Base-by-base conservation (phyloP, 2,888 invertebrate genomes). In the Glyphotaelius pellucidus region DNA sequence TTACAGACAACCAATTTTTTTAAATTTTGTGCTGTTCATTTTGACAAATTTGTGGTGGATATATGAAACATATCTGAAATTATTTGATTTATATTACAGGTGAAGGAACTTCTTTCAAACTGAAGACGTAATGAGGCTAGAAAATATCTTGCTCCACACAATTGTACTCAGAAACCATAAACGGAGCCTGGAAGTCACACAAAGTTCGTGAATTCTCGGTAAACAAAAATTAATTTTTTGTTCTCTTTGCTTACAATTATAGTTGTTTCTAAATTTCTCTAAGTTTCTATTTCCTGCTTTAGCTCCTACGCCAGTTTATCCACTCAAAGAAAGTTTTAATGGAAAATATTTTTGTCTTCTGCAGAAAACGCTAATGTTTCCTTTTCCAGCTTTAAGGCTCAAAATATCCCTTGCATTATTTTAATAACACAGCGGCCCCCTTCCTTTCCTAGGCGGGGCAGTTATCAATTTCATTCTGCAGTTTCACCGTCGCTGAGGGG, bases 381-480 rank as follows among this genome's bases (percentile, higher is more conserved):
- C 19, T 84, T 35, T 84, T 84, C 11, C 84, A 19, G 67, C 52
- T 31, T 5, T 12, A 47, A 87, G 67, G 32, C 87, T 87, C 11
- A 52, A 87, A 19, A 87, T 42, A 86, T 52, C 79, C 14, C 80
- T 67, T 47, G 88, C 80, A 32, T 79, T 89, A 79, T 80, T 89
- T 89, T 80, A 89, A 89, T 89, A 52, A 79, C 79, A n/a, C 79
- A 15, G n/a, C 35, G 15, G 67, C 38, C 15, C 52, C 88, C 35
- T 35, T 25, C 35, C 88, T n/a, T 14, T 32, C 25, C 35, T 89
- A 67, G 15, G 67, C 67, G 1, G 25, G 87, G 19, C 79, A 89
- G 88, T 89, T 79, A 90, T 81, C 90, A 90, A 90, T 80, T 90
- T 30, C 42, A 90, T 80, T 80, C 52, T 90, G 90, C 90, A 83